Evolutionary conservation across 2,888 invertebrate species (phyloP).

Genomic region (Pollenia angustigena): DNA sequence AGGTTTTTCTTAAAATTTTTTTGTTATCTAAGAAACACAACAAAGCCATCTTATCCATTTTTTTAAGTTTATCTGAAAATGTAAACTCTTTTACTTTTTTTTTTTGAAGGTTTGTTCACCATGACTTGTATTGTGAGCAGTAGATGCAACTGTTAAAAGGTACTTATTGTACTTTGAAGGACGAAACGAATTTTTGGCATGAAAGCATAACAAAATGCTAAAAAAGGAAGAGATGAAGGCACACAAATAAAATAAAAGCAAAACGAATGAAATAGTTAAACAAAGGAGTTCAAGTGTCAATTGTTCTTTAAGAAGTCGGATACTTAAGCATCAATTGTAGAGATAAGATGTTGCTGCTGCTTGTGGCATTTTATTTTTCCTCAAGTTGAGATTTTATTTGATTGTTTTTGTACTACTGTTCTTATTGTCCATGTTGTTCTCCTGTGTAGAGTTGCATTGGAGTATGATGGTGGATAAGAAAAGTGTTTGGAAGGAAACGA

Average conservation of each 20-base stretch:
- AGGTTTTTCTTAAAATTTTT: too few species aligned
- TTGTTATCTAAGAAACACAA: neutral
- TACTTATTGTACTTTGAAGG: neutral
- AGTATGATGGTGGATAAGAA: neutral
- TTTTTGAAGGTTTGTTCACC: neutral
- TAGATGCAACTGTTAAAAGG: neutral
- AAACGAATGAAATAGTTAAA: conserved; percentile 25
- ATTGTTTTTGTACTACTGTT: neutral
- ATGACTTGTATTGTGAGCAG: conserved; percentile 25
- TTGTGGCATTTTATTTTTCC: conserved; percentile 56
- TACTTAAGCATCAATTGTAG: conserved; percentile 10
- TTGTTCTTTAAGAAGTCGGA: neutral
- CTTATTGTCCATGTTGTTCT: neutral
- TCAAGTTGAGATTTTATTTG: conserved; percentile 34
- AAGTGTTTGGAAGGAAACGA: neutral
- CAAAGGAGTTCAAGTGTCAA: conserved; percentile 4
- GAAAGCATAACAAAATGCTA: neutral
- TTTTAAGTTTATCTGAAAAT: conserved; percentile 17
- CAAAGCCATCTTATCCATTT: conserved; percentile 2
- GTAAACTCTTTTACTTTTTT: neutral
- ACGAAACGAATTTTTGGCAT: conserved; percentile 1
- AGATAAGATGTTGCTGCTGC: conserved; percentile 50
- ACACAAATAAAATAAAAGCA: neutral
- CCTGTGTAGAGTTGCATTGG: neutral
- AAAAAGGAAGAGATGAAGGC: neutral